These are phyloP conservation scores for Falco cherrug DNA, from an alignment of 2,797 vertebrate species.

Conservation along the genomic window DNA sequence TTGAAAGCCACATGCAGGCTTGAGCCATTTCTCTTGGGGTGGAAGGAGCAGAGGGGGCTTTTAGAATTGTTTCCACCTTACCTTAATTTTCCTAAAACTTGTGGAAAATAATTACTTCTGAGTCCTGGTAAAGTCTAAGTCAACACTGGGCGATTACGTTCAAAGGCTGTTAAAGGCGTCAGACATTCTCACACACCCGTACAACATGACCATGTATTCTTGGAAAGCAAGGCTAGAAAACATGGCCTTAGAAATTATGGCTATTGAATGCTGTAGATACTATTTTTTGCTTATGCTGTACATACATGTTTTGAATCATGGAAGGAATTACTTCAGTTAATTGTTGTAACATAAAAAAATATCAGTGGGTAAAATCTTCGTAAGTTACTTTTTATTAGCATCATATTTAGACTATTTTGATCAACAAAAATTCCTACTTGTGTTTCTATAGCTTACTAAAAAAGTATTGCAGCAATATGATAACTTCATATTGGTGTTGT, in stretches of 20 bases:
- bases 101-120: not conserved
- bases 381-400: not conserved
- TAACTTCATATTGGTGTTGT: not conserved
- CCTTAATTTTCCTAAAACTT: not conserved
- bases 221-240: not conserved
- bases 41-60: not conserved
- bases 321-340: not conserved
- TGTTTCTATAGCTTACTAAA: not conserved
- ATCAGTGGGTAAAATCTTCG: not conserved
- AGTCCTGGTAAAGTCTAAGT: not conserved
- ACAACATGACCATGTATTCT: not conserved
- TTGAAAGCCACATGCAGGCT: not conserved
- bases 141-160: not conserved
- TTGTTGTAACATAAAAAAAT: not conserved
- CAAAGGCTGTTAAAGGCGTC: not conserved
- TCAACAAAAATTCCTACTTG: not conserved
- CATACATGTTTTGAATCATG: not conserved
- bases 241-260: not conserved
- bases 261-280: not conserved
- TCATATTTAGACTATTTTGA: not conserved
- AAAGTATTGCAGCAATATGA: not conserved
- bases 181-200: not conserved
- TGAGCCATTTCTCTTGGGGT: accelerated
- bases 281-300: not conserved
- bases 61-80: not conserved